Percentiles rank a stretch among this genome's conserved stretches.
Evolutionary conservation across 2,797 vertebrate species (phyloP).

Genomic region (Pachyuromys duprasi): DNA sequence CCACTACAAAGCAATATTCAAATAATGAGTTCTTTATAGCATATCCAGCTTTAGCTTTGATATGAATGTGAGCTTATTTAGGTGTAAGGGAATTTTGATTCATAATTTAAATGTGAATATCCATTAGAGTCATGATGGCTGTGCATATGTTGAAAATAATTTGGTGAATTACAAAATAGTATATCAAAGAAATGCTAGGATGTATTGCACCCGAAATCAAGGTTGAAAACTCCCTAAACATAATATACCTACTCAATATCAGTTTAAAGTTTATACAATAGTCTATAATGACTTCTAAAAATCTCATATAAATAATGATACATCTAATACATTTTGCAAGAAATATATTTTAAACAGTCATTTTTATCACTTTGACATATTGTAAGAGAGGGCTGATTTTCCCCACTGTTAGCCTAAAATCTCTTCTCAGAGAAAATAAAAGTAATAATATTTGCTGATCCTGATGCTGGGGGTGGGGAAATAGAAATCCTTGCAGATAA

Average conservation of each 20-base stretch:
- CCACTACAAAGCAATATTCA: not conserved
- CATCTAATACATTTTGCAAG: slow-evolving; percentile 63
- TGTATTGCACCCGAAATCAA: slow-evolving; percentile 57
- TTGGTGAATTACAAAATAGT: slow-evolving; percentile 66
- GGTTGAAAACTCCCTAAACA: slow-evolving; percentile 56
- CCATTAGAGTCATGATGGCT: slow-evolving; percentile 39
- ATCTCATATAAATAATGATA: slow-evolving; percentile 66
- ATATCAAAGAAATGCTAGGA: slow-evolving; percentile 56
- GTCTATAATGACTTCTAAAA: slow-evolving; percentile 61
- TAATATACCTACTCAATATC: slow-evolving; percentile 57
- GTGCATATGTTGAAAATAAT: slow-evolving; percentile 65
- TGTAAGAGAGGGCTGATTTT: slow-evolving; percentile 51
- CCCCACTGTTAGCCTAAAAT: slow-evolving; percentile 35
- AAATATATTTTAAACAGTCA: slow-evolving; percentile 57
- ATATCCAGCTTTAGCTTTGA: slow-evolving; percentile 50
- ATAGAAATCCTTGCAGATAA: slow-evolving; percentile 35
- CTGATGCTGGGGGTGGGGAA: not conserved
- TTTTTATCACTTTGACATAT: slow-evolving; percentile 50
- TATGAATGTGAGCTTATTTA: slow-evolving; percentile 50
- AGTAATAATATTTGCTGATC: slow-evolving; percentile 56
- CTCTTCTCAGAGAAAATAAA: slow-evolving; percentile 63
- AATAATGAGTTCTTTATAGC: not conserved
- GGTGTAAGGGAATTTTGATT: slow-evolving; percentile 53
- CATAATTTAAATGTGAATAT: slow-evolving; percentile 66
- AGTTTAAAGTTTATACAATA: slow-evolving; percentile 52